Evolutionary conservation across 2,888 invertebrate genomes (phyloP).

Genomic region (Thymelicus acteon): DNA sequence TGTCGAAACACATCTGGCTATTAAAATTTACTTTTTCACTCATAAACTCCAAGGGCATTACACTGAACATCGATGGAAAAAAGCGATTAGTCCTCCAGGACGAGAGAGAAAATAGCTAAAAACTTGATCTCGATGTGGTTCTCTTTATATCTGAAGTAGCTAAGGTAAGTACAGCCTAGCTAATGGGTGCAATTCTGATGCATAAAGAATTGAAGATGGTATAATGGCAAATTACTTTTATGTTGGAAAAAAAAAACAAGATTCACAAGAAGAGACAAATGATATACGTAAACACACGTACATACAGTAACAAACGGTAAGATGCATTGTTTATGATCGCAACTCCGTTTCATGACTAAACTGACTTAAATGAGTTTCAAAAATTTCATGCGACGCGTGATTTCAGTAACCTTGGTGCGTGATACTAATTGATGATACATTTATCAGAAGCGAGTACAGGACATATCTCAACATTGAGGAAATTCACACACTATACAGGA

Average conservation of each 20-base stretch:
- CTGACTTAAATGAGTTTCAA: conserved; percentile 44
- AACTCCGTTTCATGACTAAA: conserved; percentile 45
- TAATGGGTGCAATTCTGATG: conserved; percentile 50
- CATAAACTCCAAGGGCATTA: not conserved
- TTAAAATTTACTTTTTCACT: too few relatives aligned
- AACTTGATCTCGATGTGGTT: conserved; percentile 22
- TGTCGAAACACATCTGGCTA: too few relatives aligned
- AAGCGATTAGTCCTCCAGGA: conserved; percentile 18
- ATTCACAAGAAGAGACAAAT: conserved; percentile 38
- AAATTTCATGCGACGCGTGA: conserved; percentile 42
- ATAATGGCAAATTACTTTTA: conserved; percentile 53
- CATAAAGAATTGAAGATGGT: conserved; percentile 66
- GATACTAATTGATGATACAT: conserved; percentile 47
- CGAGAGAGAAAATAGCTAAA: conserved; percentile 23
- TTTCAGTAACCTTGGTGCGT: conserved; percentile 48
- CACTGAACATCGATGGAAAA: conserved; percentile 8
- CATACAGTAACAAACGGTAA: conserved; percentile 31
- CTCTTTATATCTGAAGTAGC: conserved; percentile 34
- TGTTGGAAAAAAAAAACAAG: conserved; percentile 26
- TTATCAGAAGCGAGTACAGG: conserved; percentile 40
- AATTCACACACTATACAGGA: too few relatives aligned
- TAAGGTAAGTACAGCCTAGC: conserved; percentile 13
- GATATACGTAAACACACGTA: conserved; percentile 25
- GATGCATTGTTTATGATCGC: conserved; percentile 18
- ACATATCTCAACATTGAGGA: too few relatives aligned